These are phyloP conservation scores for Spialia ferax DNA, from an alignment of 2,888 invertebrate genomes.

Conservation along the genomic window DNA sequence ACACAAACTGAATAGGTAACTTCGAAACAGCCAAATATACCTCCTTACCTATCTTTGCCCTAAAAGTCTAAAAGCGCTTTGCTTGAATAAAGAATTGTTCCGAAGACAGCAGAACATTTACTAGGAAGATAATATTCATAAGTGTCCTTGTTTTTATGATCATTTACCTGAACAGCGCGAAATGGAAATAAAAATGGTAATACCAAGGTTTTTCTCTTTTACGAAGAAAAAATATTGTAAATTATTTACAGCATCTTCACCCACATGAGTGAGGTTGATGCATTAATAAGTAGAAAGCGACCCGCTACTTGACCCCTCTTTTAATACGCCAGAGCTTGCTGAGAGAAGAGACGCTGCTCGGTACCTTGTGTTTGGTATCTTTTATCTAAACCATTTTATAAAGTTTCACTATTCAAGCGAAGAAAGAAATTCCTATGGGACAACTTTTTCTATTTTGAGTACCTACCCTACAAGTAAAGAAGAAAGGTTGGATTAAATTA, in stretches of 20 bases:
- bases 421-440: constrained; percentile 20
- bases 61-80: too few species aligned
- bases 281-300: constrained; percentile 49
- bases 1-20: too few species aligned
- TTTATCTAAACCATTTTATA: constrained; percentile 38
- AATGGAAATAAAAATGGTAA: constrained; percentile 37
- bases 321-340: constrained; percentile 44
- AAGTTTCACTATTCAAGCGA: constrained; percentile 26
- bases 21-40: neutral
- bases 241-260: constrained; percentile 35
- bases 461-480: too few species aligned
- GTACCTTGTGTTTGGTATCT: constrained; percentile 39
- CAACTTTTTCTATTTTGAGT: neutral
- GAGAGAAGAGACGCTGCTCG: constrained; percentile 45
- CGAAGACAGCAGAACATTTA: neutral
- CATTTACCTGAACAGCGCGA: constrained; percentile 20
- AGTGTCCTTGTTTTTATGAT: constrained; percentile 25
- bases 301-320: constrained; percentile 45
- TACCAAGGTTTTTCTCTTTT: constrained; percentile 28
- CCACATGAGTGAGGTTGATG: constrained; percentile 41
- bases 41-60: too few species aligned
- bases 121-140: constrained; percentile 9
- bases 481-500: too few species aligned
- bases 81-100: neutral
- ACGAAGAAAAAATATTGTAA: constrained; percentile 31